phyloP scores from a whole-genome alignment of 2,113 vertebrate species.

The Empidonax alnorum region DNA sequence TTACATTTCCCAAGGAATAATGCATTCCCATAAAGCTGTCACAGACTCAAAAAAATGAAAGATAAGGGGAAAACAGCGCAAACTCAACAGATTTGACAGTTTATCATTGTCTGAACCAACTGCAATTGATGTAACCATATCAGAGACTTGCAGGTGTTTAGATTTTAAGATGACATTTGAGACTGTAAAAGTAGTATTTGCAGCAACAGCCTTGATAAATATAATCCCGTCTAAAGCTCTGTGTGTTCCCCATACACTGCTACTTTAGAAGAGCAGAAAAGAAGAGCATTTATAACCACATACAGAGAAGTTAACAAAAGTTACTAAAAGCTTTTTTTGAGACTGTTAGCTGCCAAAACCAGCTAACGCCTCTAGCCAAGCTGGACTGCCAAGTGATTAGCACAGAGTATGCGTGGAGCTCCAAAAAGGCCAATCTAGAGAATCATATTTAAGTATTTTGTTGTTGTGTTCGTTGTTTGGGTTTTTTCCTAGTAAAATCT shows the following conservation, averaged over 20 bases:
- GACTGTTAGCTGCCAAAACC: background rate
- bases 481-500: background rate
- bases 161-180: conserved; percentile 41
- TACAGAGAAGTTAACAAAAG: background rate
- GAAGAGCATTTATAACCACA: background rate
- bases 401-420: background rate
- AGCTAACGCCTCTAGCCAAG: background rate
- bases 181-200: background rate
- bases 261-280: background rate
- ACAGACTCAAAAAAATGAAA: background rate
- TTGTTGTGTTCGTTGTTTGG: background rate
- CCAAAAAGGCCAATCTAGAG: background rate
- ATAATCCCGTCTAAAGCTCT: background rate
- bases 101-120: background rate
- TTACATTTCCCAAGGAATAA: background rate
- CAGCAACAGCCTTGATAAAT: background rate
- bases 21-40: background rate
- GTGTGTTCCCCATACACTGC: background rate
- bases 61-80: background rate
- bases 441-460: background rate
- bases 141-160: conserved; percentile 9
- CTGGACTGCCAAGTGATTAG: background rate
- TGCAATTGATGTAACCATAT: background rate
- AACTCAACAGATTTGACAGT: background rate
- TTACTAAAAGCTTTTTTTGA: background rate